Base-by-base conservation (phyloP, 2,113 vertebrate species). In the Hemicordylus capensis region DNA sequence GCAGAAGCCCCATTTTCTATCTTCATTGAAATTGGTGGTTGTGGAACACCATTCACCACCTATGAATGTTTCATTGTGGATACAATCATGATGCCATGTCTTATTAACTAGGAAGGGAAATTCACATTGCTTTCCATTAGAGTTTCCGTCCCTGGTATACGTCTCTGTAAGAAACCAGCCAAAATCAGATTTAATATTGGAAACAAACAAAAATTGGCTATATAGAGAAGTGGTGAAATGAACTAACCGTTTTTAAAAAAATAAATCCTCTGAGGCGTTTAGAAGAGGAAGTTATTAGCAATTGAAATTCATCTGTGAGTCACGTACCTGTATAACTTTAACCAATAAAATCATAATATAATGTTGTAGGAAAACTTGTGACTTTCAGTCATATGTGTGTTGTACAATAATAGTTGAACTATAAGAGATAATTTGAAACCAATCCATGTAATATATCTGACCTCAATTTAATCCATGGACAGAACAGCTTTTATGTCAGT, bases 71-170 rank as follows among this genome's bases (percentile, higher is more conserved):
- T 74, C 84, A 51, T 96, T 95, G 22, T 85, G 88, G 89, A 98
- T 88, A 66, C 99, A 99, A 19, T 95, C 95, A 44, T 99, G 97
- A 92, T 98, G 91, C 99, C 98, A 99, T 1, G 76, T 96, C 44
- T 93, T 86, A 4, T 97, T 95, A 88, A 96, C 90, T 34, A 97
- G 95, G 93, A 99, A 99, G 28, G 99, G 99, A 84, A 99, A 99
- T 19, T 96, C 97, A 87, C 99, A 99, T 58, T 97, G 97, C 46
- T 85, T 94, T 19, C 99, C 99, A 0, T 96, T 95, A 31, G 98
- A 96, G 91, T 98, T 99, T 14, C 98, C 98, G 58, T 93, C 92
- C 15, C 54, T 96, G 84, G 98, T 99, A 94, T 98, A 97, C 67
- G 98, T 91, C 14, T 97, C 99, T 99, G 94, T 48, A 81, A 4